Base-by-base conservation (phyloP, 2,888 invertebrate genomes). In the Spodoptera picta region DNA sequence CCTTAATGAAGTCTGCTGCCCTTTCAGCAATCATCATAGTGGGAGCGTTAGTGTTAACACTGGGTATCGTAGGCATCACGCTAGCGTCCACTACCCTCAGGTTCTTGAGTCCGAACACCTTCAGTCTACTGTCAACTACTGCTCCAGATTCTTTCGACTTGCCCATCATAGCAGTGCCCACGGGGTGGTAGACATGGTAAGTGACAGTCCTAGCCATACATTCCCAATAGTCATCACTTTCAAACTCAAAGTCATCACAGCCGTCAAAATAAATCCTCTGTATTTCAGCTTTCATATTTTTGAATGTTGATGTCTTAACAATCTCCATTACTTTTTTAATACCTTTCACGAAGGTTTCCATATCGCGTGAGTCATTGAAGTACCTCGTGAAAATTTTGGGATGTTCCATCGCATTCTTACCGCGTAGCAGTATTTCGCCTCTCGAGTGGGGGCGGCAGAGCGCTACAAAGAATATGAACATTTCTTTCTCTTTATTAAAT, bases 21-120 rank as follows among this genome's bases (percentile, higher is more conserved):
- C 90, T 82, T 75, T 94, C 94, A 1, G 93, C 93, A 54, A 94
- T 90, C 93, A 94, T 93, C 88, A 94, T 93, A 1, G 87, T 87
- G 4, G 94, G 87, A 47, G 93, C 92, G 63, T 93, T 93, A 1
- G 89, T 89, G 69, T 94, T 93, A 0, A 90, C 90, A 79, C 94
- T 93, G 0, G 93, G 87, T 70, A 93, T 92, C 0, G 90, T 92
- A 0, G 94, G 93, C 92, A 94, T 93, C 7, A 93, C 69, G 71
- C 94, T 94, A 2, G 94, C 94, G 69, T 94, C 94, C 0, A 90
- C 90, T 0, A 94, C 87, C 69, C 93, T 85, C 27, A 94, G 65
- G 1, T 87, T 81, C 42, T 85, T 80, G 1, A 93, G 70, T 52
- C 91, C 91, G 31, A 80, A 73, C 0, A 94, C 91, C 66, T 79